Base-by-base conservation (phyloP, 2,797 vertebrate species). In the Alfaro cultratus region DNA sequence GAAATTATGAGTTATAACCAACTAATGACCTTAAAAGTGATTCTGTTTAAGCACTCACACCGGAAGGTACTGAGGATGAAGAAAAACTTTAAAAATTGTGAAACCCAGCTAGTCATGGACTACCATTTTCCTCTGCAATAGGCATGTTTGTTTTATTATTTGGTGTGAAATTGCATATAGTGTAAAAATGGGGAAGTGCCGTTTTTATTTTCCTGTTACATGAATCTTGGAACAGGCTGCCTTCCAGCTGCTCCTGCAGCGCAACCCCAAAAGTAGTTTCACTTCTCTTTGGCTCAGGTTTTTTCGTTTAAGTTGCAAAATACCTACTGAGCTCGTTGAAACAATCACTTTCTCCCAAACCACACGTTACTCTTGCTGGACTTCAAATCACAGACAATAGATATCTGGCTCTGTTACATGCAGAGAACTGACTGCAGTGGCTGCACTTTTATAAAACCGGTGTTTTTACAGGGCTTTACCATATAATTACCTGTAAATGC, bases 1-100 rank as follows among this genome's bases (percentile, higher is more conserved):
- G 96, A 96, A 97, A 95, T 96, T 95, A 96, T 95, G 95, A 96
- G 94, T 94, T 95, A 92, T 93, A 93, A 94, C 93, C 96, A 89
- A 94, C 88, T 95, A 72, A 93, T 96, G 93, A 96, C 95, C 91
- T 87, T 94, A 93, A 91, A 81, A 95, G 89, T 64, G 10, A 77
- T 57, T 91, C 47, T 68, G 39, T 78, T 86, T 75, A 34, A 43
- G 76, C 64, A 41, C 29, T 16, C 13, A 67, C 72, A 74, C 60
- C 62, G 68, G 15, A 83, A 74, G 64, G 43, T 31, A 29, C 0
- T 12, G 6, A 21, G 57, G 46, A 49, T 75, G 79, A 39, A n/a
- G 82, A 75, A 49, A 43, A 79, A 57, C 29, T 26, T 64, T 68
- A 80, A 10, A 79, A 83, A 82, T 45, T 39, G 46, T 34, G 26